Evolutionary conservation across 2,113 vertebrate species (phyloP).

Genomic region (Anhinga rufa): DNA sequence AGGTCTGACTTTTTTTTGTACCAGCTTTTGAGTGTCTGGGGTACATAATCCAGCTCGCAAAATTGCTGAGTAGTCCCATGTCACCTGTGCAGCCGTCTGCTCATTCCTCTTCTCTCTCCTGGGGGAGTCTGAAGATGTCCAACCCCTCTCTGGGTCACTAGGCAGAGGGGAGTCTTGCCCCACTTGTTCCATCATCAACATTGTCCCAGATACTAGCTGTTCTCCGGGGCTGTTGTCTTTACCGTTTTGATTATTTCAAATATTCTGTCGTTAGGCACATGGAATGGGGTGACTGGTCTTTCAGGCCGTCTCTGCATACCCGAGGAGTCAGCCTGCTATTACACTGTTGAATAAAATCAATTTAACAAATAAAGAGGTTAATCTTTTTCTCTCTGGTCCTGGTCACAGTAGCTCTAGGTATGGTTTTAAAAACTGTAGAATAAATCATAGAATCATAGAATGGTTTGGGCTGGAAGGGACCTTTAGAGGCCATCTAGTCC

Average conservation of each 20-base stretch:
- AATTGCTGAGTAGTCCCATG: background rate
- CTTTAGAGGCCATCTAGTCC: too few relatives aligned
- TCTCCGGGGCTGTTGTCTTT: background rate
- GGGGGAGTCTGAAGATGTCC: background rate
- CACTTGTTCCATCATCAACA: background rate
- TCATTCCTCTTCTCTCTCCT: background rate
- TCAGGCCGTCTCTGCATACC: background rate
- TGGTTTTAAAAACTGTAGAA: background rate
- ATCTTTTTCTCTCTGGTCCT: background rate
- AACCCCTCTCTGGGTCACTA: background rate
- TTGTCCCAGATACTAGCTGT: background rate
- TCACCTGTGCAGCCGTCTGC: background rate
- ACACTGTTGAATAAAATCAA: background rate
- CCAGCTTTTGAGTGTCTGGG: background rate
- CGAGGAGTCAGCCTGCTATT: background rate
- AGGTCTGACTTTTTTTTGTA: background rate
- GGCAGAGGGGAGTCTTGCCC: background rate
- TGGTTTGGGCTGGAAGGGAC: too few relatives aligned
- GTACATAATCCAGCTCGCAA: background rate
- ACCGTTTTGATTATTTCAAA: background rate
- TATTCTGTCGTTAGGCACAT: accelerated
- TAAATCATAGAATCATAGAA: too few relatives aligned
- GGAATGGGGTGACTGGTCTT: background rate
- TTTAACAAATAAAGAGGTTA: background rate
- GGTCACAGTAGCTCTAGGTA: background rate